Percentiles rank a stretch among this genome's conserved stretches.
phyloP scores from a whole-genome alignment of 2,113 vertebrate species.

The Cryptotis parvus region DNA sequence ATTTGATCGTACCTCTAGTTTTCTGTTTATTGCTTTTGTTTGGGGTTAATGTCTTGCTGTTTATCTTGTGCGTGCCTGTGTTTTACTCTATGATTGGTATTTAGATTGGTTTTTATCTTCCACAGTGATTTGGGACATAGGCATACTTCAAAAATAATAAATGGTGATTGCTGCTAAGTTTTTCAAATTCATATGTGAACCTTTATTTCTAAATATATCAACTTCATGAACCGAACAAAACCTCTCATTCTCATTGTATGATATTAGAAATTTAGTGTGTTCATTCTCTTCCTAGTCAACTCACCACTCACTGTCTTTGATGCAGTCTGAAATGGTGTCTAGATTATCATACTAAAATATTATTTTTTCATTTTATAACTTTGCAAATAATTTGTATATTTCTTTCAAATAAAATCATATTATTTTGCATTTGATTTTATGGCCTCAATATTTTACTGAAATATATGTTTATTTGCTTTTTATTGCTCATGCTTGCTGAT shows the following conservation, averaged over 20 bases:
- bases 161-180: slow-evolving; percentile 51
- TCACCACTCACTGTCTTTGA: neutral
- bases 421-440: neutral
- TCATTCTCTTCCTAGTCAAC: neutral
- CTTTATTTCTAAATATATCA: slow-evolving; percentile 54
- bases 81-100: slow-evolving; percentile 49
- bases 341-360: neutral
- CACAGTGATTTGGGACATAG: slow-evolving; percentile 18
- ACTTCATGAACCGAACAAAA: slow-evolving; percentile 38
- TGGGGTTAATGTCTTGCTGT: slow-evolving; percentile 41
- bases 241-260: slow-evolving; percentile 4
- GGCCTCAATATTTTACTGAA: slow-evolving; percentile 17
- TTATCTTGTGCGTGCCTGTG: slow-evolving; percentile 52
- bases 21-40: slow-evolving; percentile 51
- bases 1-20: slow-evolving; percentile 19
- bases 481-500: neutral
- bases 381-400: slow-evolving; percentile 8
- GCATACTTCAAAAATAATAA: neutral
- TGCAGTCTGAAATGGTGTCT: neutral
- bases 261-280: slow-evolving; percentile 29
- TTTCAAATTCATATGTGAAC: slow-evolving; percentile 50
- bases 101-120: slow-evolving; percentile 67
- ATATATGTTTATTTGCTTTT: neutral
- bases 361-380: neutral
- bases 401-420: slow-evolving; percentile 27